Conservation (phyloP, 2,888 invertebrate species). For the Perithous albicinctus region DNA sequence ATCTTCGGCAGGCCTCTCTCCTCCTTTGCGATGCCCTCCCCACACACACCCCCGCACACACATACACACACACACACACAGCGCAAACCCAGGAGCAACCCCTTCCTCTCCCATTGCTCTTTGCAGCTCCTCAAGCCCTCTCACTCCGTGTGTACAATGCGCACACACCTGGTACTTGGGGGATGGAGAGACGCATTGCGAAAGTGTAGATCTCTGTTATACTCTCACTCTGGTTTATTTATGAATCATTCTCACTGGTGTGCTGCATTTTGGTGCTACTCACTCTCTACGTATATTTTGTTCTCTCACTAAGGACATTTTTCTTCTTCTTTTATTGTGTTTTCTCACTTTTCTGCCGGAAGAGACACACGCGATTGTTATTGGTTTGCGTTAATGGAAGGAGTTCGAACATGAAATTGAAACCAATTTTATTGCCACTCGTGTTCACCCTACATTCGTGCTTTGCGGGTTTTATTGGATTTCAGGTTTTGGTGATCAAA, state of each 20-base stretch:
- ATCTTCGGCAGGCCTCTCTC: constrained; percentile 76
- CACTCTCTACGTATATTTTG: not conserved
- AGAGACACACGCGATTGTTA: not conserved
- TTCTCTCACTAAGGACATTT: not conserved
- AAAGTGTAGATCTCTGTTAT: constrained; percentile 31
- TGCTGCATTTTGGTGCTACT: constrained; percentile 1
- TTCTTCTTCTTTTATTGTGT: not conserved
- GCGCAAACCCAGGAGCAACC: constrained; percentile 33
- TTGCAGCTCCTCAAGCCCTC: constrained; percentile 39
- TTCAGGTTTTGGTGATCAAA: too few relatives aligned
- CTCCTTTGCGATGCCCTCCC: constrained; percentile 52
- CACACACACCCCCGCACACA: too few relatives aligned
- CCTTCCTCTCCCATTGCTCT: constrained; percentile 28
- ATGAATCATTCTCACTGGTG: constrained; percentile 8
- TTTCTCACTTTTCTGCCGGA: not conserved
- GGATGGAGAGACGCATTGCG: constrained; percentile 42
- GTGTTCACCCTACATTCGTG: too few relatives aligned
- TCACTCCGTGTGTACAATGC: not conserved
- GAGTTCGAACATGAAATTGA: too few relatives aligned
- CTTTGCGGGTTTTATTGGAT: too few relatives aligned
- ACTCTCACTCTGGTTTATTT: constrained; percentile 14
- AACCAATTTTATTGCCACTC: too few relatives aligned
- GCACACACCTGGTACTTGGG: constrained; percentile 24
- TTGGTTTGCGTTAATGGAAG: not conserved
- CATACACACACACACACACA: constrained; percentile 21